These are phyloP conservation scores for Leptestheria dahalacensis DNA, from an alignment of 1,140 invertebrate species.

Conservation along the genomic window DNA sequence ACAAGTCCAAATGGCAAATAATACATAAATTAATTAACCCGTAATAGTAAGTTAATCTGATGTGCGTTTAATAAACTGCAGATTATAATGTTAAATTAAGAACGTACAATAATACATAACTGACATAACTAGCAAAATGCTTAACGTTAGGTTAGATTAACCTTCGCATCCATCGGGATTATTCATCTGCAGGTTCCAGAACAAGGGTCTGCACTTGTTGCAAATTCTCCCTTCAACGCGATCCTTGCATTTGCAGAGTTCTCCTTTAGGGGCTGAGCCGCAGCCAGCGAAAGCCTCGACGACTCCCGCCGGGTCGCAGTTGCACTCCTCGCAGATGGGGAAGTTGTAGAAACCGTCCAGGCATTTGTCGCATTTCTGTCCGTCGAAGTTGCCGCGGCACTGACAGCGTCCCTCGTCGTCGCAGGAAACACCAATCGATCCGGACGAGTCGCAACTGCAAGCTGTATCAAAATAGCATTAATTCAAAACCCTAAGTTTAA, in stretches of 20 bases:
- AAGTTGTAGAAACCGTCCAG: constrained; percentile 94
- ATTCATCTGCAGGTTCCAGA: constrained; percentile 79
- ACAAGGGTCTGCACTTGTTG: constrained; percentile 81
- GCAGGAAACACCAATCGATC: constrained; percentile 78
- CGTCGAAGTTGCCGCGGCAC: constrained; percentile 74
- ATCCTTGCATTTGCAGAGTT: constrained; percentile 90
- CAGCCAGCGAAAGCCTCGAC: constrained; percentile 76
- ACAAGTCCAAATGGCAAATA: too few relatives aligned
- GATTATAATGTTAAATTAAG: neutral
- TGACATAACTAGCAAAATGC: neutral
- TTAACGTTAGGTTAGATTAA: constrained; percentile 24
- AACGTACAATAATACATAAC: neutral
- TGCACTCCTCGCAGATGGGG: constrained; percentile 92
- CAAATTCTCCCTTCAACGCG: constrained; percentile 87
- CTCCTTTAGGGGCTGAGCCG: constrained; percentile 65
- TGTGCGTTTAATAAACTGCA: too few relatives aligned
- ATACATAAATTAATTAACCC: neutral
- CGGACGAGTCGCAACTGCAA: constrained; percentile 77
- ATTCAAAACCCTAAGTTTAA: too few relatives aligned
- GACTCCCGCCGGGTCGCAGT: constrained; percentile 92
- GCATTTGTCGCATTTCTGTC: constrained; percentile 64
- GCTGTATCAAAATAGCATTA: too few relatives aligned
- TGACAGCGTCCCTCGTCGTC: constrained; percentile 72
- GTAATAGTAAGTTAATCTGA: too few relatives aligned
- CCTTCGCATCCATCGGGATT: constrained; percentile 84